Conservation (phyloP, 1,140 invertebrate genomes). For the Drosophila obscura region DNA sequence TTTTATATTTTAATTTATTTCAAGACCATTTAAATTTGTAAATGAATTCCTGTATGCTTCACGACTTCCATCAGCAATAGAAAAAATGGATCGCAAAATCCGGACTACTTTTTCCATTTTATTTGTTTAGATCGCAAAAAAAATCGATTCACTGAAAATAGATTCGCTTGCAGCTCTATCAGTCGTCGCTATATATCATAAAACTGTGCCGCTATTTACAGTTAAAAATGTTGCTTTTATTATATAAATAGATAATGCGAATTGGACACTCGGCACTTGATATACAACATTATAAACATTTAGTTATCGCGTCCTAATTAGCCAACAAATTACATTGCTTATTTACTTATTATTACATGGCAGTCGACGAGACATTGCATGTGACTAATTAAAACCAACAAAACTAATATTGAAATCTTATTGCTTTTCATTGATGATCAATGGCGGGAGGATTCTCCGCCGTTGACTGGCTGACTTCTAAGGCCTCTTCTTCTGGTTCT, state of each 20-base stretch:
- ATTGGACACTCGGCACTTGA: constrained; percentile 63
- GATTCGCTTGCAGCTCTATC: too few species aligned
- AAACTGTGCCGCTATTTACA: constrained; percentile 6
- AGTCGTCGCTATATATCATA: too few species aligned
- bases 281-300: constrained; percentile 66
- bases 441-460: constrained; percentile 8
- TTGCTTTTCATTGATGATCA: too few species aligned
- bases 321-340: constrained; percentile 75
- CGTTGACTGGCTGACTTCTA: constrained; percentile 8
- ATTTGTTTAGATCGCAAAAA: too few species aligned
- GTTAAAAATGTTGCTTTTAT: constrained; percentile 46
- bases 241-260: constrained; percentile 81
- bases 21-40: too few species aligned
- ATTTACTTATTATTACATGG: constrained; percentile 54
- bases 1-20: too few species aligned
- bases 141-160: too few species aligned
- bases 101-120: too few species aligned
- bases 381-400: constrained; percentile 56
- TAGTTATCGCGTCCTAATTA: constrained; percentile 59
- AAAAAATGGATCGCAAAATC: too few species aligned
- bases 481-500: neutral
- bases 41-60: too few species aligned
- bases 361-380: constrained; percentile 46
- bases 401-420: constrained; percentile 25
- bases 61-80: too few species aligned